Evolutionary conservation across 1,140 invertebrate species (phyloP), one percentile per base, ranked within the genome.

Genomic region (Steinernema feltiae): DNA sequence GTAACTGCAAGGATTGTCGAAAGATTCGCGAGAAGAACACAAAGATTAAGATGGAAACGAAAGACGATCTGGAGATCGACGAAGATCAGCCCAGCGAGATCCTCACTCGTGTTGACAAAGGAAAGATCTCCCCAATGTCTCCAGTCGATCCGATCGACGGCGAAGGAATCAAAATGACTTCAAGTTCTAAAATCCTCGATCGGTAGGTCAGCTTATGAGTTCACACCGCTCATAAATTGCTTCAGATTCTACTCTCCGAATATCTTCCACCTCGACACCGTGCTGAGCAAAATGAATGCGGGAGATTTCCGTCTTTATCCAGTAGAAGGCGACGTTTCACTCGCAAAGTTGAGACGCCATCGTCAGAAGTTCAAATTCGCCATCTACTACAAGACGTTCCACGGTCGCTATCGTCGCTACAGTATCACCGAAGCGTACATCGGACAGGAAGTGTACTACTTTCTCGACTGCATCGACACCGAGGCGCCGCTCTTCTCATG

Each of bases 301-400:
- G 53, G 53, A 63, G 53, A 63, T 27, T 63, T 63, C 53, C 53
- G 53, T 27, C 53, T 63, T 3, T 63, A 21, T 27, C 53, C 53
- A 3, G 24, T 63, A 21, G 53, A 63, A 12, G 53, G 53, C 24
- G 53, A 63, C 53, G 53, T 63, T 7, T 3, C 12, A 3, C 24
- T 63, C 24, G 7, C 12, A 3, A 63, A 63, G 24, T 21, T 63
- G 53, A 15, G 24, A 27, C 53, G 53, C 3, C 53, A 63, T 21
- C 53, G 24, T 21, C 53, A 63, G 12, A 63, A 63, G 12, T 21
- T 15, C 15, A 63, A 63, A 21, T 63, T 63, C 53, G 3, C 24
- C 12, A 63, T 63, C 12, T 63, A 63, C 53, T 63, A 63, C 53
- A 63, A 63, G 53, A 63, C 53, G 53, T 63, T 63, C 53, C 53